Percentiles rank a stretch among this genome's conserved stretches.
Conservation (phyloP, 2,797 vertebrate genomes). For the Brotula barbata region DNA sequence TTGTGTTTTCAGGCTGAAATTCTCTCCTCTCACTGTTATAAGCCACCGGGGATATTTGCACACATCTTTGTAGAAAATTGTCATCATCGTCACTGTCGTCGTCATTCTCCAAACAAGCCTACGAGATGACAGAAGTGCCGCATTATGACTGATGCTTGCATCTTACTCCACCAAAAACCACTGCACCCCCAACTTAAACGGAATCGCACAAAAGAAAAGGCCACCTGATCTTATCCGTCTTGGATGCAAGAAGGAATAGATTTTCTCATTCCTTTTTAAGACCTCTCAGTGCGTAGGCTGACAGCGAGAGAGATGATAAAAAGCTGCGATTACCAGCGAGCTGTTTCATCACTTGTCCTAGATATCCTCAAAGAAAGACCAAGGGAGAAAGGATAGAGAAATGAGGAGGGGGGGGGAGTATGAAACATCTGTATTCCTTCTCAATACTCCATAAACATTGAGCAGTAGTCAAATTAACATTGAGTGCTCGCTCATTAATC, state of each 20-base stretch:
- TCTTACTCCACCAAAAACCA: constrained; percentile 32
- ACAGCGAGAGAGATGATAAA: constrained; percentile 45
- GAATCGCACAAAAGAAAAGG: constrained; percentile 50
- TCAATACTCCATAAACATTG: constrained; percentile 19
- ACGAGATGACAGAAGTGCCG: constrained; percentile 55
- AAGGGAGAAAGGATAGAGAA: constrained; percentile 22
- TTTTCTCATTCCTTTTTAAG: constrained; percentile 31
- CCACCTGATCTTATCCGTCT: constrained; percentile 26
- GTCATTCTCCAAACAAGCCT: constrained; percentile 24
- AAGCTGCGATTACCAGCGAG: constrained; percentile 34
- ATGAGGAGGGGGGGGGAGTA: constrained; percentile 19
- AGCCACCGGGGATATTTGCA: constrained; percentile 28
- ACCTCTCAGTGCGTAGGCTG: constrained; percentile 42
- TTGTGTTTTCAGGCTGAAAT: constrained; percentile 34
- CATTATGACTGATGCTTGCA: constrained; percentile 45
- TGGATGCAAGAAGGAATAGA: constrained; percentile 31
- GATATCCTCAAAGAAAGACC: constrained; percentile 41
- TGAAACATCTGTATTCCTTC: constrained; percentile 27
- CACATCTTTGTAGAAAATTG: constrained; percentile 22
- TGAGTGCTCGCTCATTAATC: constrained; percentile 43
- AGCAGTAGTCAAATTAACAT: constrained; percentile 37
- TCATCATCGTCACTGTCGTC: constrained; percentile 13
- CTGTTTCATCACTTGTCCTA: constrained; percentile 37
- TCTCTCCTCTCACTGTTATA: constrained; percentile 9
- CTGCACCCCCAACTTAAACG: constrained; percentile 57